Evolutionary conservation across 2,797 vertebrate species (phyloP).

Genomic region (Scarus forsteni): DNA sequence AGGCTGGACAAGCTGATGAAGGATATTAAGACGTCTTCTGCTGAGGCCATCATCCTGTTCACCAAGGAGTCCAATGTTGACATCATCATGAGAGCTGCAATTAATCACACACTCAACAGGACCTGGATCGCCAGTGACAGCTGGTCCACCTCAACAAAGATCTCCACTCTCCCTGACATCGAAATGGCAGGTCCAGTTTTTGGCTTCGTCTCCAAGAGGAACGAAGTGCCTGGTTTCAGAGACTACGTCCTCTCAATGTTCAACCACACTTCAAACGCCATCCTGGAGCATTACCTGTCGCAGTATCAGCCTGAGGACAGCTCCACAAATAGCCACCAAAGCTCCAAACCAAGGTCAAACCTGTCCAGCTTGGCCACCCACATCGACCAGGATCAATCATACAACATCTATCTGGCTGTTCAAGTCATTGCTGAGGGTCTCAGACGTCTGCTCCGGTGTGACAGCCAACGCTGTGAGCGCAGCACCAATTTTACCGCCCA

Average conservation of each 20-base stretch:
- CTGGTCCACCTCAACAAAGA: conserved; percentile 56
- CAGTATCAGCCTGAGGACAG: neutral
- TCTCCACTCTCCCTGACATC: conserved; percentile 13
- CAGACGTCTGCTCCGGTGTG: conserved; percentile 50
- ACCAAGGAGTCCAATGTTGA: conserved; percentile 44
- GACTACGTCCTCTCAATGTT: conserved; percentile 47
- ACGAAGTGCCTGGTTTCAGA: conserved; percentile 60
- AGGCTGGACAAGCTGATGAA: neutral
- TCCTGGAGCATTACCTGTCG: conserved; percentile 3
- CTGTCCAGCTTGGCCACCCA: conserved; percentile 14
- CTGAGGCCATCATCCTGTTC: conserved; percentile 75
- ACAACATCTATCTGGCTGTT: conserved; percentile 69
- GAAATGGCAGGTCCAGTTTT: conserved; percentile 49
- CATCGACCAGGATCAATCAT: conserved; percentile 46
- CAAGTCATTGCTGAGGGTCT: conserved; percentile 63
- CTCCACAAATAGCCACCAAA: neutral
- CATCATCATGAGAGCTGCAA: conserved; percentile 44
- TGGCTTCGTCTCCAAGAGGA: conserved; percentile 61
- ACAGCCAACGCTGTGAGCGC: conserved; percentile 28
- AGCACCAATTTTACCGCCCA: conserved; percentile 37
- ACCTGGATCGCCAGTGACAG: conserved; percentile 75
- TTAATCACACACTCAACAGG: conserved; percentile 33
- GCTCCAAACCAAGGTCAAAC: conserved; percentile 4
- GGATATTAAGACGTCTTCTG: conserved; percentile 9
- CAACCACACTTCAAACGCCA: conserved; percentile 3